Percentiles rank a stretch among this genome's conserved stretches.
These are phyloP conservation scores for Formicarius rufipectus DNA, from an alignment of 2,113 vertebrate species.

Conservation along the genomic window DNA sequence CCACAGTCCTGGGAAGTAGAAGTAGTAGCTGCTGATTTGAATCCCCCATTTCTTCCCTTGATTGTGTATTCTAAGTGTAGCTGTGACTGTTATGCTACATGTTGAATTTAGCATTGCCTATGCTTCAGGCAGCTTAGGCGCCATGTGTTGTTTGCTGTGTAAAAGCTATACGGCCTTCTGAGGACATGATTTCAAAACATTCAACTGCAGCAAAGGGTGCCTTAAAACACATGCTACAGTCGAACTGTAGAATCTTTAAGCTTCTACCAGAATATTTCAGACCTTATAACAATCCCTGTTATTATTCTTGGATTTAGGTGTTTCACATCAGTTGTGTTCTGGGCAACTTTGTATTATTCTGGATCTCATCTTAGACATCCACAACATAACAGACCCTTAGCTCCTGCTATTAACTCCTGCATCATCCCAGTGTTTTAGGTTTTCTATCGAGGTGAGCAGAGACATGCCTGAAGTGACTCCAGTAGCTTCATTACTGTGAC, in stretches of 20 bases:
- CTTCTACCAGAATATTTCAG: conserved; percentile 1
- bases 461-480: not conserved
- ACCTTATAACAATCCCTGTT: not conserved
- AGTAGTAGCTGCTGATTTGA: not conserved
- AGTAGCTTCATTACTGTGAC: not conserved
- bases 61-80: not conserved
- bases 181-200: not conserved
- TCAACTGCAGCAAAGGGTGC: not conserved
- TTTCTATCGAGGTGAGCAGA: not conserved
- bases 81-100: not conserved
- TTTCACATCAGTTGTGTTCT: not conserved
- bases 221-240: not conserved
- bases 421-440: not conserved
- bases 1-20: not conserved
- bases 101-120: not conserved
- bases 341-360: not conserved
- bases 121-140: fast-evolving
- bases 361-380: not conserved
- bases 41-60: not conserved
- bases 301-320: conserved; percentile 23
- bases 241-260: not conserved
- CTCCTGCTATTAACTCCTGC: conserved; percentile 10
- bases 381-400: not conserved
- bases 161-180: not conserved
- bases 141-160: not conserved